Conservation (phyloP, 2,888 invertebrate genomes). For the Tipula helvola region DNA sequence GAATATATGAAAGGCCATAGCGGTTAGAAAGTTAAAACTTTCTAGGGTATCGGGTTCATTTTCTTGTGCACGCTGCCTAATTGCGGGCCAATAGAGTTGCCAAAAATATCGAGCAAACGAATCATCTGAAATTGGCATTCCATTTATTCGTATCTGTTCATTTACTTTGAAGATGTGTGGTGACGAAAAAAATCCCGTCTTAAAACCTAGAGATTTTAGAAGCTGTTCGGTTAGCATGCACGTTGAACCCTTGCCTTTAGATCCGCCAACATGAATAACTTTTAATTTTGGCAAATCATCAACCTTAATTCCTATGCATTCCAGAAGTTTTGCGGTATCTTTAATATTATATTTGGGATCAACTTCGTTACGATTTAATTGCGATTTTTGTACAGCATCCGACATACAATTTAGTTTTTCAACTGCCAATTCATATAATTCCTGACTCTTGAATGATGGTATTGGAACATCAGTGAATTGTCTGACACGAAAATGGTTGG, state of each 20-base stretch:
- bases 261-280: background rate
- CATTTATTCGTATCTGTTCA: conserved; percentile 87
- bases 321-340: background rate
- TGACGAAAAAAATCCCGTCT: conserved; percentile 91
- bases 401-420: background rate
- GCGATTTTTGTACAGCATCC: background rate
- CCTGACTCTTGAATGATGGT: background rate
- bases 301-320: background rate
- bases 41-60: conserved; percentile 65
- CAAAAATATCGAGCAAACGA: conserved; percentile 74
- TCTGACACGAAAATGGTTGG: background rate
- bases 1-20: conserved; percentile 87
- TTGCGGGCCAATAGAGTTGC: conserved; percentile 48
- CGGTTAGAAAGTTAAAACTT: conserved; percentile 92
- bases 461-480: background rate
- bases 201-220: conserved; percentile 66
- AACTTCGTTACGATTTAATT: background rate
- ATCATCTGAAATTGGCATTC: conserved; percentile 57
- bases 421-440: background rate
- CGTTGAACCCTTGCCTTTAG: conserved; percentile 49
- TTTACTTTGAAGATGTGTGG: conserved; percentile 87
- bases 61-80: conserved; percentile 25
- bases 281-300: background rate
- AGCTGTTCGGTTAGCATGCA: conserved; percentile 89
- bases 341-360: background rate